Evolutionary conservation across 1,140 invertebrate genomes (phyloP).

Genomic region (Idris sp.): DNA sequence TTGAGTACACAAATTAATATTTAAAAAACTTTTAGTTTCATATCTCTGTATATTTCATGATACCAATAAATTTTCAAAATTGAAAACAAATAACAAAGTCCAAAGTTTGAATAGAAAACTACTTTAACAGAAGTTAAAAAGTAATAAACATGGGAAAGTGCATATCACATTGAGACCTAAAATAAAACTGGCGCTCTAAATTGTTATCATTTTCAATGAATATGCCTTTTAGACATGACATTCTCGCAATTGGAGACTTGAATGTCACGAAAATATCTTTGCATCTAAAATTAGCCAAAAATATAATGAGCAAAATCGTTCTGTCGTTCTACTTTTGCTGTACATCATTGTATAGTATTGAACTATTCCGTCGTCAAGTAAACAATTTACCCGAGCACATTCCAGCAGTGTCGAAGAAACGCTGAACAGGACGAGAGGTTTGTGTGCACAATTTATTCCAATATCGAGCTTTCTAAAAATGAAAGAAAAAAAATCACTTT

Average conservation of each 20-base stretch:
- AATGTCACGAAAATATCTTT: conserved; percentile 38
- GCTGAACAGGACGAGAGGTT: conserved; percentile 10
- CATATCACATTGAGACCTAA: conserved; percentile 8
- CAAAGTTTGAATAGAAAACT: background rate
- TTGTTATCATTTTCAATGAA: conserved; percentile 31
- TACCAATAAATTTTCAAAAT: no score
- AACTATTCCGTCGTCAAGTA: conserved; percentile 76
- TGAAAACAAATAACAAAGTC: no score
- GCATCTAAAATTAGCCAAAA: conserved; percentile 53
- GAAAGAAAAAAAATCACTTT: no score
- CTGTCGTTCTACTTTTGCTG: conserved; percentile 49
- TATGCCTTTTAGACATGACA: conserved; percentile 37
- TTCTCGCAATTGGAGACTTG: background rate
- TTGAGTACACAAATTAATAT: no score
- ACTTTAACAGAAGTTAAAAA: conserved; percentile 10
- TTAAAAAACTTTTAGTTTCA: no score
- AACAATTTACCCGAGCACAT: conserved; percentile 63
- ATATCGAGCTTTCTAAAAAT: no score
- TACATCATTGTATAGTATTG: conserved; percentile 66
- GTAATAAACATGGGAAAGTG: conserved; percentile 1
- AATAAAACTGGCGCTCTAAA: conserved; percentile 8
- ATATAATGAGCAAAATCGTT: conserved; percentile 33
- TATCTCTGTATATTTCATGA: no score
- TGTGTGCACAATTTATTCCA: no score
- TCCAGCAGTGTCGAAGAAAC: conserved; percentile 33